Conservation (phyloP, 2,113 vertebrate genomes). For the Micromys minutus region DNA sequence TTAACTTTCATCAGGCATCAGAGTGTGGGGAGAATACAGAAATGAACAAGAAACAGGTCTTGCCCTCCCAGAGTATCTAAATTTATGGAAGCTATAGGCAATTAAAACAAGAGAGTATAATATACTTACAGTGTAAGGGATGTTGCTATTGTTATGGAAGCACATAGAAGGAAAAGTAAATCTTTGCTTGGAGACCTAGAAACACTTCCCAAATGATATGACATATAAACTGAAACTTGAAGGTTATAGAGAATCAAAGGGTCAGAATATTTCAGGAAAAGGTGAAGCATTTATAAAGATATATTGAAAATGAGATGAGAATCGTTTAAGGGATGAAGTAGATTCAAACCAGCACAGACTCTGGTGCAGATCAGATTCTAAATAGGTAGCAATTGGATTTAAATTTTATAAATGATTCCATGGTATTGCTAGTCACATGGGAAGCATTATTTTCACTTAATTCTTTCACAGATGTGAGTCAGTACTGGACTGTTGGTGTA, state of each 20-base stretch:
- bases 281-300: not conserved
- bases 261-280: constrained; percentile 51
- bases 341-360: constrained; percentile 14
- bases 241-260: not conserved
- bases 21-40: not conserved
- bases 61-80: not conserved
- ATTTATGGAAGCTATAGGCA: constrained; percentile 29
- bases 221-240: constrained; percentile 23
- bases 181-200: constrained; percentile 16
- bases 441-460: constrained; percentile 13
- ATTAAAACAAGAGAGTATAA: constrained; percentile 33
- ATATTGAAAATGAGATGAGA: constrained; percentile 18
- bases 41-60: constrained; percentile 29
- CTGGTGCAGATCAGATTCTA: constrained; percentile 10
- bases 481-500: not conserved
- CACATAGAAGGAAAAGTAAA: constrained; percentile 25
- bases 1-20: constrained; percentile 43
- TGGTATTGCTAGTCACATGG: not conserved
- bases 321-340: not conserved
- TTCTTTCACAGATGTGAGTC: constrained; percentile 39
- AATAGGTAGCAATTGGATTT: not conserved
- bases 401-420: constrained; percentile 8
- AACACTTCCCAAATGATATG: constrained; percentile 47
- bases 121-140: not conserved
- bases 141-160: constrained; percentile 38